Conservation (phyloP, 2,113 vertebrate species). For the Hemiscyllium ocellatum region DNA sequence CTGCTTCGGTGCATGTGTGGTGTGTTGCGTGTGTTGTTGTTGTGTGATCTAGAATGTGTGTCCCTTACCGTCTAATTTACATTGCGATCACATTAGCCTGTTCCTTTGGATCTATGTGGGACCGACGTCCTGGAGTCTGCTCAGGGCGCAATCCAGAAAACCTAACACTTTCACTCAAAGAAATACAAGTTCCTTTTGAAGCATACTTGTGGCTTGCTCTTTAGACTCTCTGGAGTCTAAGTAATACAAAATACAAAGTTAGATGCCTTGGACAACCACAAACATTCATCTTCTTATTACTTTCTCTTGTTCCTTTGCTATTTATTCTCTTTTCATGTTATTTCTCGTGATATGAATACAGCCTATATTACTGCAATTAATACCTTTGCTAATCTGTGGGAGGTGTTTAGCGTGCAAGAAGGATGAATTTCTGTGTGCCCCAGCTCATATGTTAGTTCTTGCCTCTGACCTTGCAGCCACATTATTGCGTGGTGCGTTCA, state of each 20-base stretch:
- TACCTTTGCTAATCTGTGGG: neutral
- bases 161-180: conserved; percentile 8
- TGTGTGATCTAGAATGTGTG: neutral
- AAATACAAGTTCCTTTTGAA: neutral
- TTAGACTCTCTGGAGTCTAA: conserved; percentile 28
- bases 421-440: neutral
- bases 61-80: neutral
- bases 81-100: conserved; percentile 12
- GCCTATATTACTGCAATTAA: neutral
- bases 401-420: neutral
- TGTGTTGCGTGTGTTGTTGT: neutral
- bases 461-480: neutral
- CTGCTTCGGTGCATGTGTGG: neutral
- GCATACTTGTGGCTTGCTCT: conserved; percentile 9
- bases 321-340: neutral
- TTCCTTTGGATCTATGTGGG: neutral
- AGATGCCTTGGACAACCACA: conserved; percentile 21
- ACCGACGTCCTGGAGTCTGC: conserved; percentile 11
- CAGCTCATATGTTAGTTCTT: neutral
- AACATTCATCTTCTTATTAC: neutral
- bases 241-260: neutral
- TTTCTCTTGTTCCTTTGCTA: neutral
- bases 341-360: neutral
- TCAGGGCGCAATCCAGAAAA: neutral
- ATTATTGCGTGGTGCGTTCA: neutral